These are phyloP conservation scores for Conops quadrifasciatus DNA, from an alignment of 2,888 invertebrate species.

Conservation along the genomic window DNA sequence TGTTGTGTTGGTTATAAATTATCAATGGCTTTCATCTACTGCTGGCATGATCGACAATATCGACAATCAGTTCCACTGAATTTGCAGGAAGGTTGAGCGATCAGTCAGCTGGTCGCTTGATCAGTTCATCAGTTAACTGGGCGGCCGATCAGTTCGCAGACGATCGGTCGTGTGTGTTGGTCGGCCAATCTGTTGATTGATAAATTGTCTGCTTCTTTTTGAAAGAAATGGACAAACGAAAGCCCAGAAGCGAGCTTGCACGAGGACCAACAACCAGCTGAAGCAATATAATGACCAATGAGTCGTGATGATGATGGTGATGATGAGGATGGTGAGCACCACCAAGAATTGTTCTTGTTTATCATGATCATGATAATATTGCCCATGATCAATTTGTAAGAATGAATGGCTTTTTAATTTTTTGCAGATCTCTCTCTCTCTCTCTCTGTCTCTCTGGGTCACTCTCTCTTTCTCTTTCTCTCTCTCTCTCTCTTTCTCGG, in stretches of 20 bases:
- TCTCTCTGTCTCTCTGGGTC: not conserved
- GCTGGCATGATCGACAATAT: constrained; percentile 22
- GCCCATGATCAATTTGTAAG: constrained; percentile 6
- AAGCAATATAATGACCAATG: not conserved
- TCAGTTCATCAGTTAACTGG: not conserved
- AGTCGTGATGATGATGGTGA: not conserved
- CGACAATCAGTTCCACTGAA: not conserved
- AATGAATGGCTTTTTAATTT: constrained; percentile 30
- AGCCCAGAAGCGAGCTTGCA: not conserved
- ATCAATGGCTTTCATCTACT: constrained; percentile 42
- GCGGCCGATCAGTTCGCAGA: too few species aligned
- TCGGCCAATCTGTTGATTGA: too few species aligned
- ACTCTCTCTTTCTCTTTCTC: not conserved
- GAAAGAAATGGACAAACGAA: not conserved
- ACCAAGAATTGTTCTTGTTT: too few species aligned
- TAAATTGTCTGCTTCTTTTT: too few species aligned
- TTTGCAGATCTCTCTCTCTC: constrained; percentile 13
- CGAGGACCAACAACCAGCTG: not conserved
- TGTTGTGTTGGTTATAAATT: constrained; percentile 37
- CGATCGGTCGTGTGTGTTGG: too few species aligned
- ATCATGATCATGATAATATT: constrained; percentile 10
- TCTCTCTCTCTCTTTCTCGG: not conserved
- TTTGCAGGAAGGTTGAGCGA: not conserved
- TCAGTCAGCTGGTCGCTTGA: not conserved
- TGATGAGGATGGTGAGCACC: too few species aligned